Conservation (phyloP, 1,140 invertebrate genomes). For the Delia radicum region DNA sequence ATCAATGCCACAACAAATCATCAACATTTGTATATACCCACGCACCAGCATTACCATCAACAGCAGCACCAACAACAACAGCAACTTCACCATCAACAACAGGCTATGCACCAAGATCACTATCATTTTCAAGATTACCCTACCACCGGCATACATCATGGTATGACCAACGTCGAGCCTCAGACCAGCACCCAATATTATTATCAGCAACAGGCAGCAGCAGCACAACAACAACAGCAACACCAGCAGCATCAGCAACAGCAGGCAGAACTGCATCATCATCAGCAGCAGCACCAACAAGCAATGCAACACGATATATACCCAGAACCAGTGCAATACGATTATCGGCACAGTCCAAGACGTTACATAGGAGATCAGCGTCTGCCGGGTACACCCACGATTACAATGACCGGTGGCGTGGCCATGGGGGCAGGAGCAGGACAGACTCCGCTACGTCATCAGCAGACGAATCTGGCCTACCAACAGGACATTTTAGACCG, state of each 20-base stretch:
- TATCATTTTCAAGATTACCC: constrained; percentile 18
- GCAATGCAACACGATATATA: constrained; percentile 44
- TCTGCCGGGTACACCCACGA: constrained; percentile 44
- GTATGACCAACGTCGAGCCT: constrained; percentile 37
- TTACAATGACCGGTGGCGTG: constrained; percentile 9
- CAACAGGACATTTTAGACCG: constrained; percentile 56
- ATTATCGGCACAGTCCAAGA: constrained; percentile 50
- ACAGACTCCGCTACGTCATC: constrained; percentile 42
- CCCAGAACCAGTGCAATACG: constrained; percentile 46
- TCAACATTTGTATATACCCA: constrained; percentile 42
- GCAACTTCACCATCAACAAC: neutral
- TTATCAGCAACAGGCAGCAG: constrained; percentile 35
- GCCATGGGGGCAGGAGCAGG: constrained; percentile 31
- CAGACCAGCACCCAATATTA: constrained; percentile 38
- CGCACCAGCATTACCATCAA: neutral
- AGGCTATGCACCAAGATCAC: neutral
- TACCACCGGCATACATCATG: constrained; percentile 27
- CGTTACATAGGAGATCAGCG: constrained; percentile 51
- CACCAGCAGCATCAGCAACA: constrained; percentile 39
- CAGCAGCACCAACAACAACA: neutral
- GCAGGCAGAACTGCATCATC: constrained; percentile 28
- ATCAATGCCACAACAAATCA: constrained; percentile 42
- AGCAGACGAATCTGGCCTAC: constrained; percentile 51
- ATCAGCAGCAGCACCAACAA: constrained; percentile 35
- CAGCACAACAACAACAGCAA: constrained; percentile 33